Conservation (phyloP, 2,113 vertebrate genomes). For the Plectropomus leopardus region DNA sequence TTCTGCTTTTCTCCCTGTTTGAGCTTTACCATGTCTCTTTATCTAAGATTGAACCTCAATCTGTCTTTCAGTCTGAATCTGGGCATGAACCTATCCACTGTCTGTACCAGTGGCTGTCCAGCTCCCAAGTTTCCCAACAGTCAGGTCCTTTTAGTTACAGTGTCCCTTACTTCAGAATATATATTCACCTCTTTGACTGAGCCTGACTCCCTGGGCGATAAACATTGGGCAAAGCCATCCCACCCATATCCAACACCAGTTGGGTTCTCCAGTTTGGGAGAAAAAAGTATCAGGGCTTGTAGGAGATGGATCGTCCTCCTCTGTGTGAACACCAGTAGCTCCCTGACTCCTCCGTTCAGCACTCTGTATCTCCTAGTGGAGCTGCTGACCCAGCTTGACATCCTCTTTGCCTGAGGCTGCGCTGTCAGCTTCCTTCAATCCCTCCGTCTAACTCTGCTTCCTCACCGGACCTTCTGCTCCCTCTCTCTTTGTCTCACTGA, state of each 20-base stretch:
- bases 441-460: conserved; percentile 23
- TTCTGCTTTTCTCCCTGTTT: background rate
- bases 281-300: conserved; percentile 1
- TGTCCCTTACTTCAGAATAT: background rate
- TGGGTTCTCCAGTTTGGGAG: background rate
- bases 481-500: conserved; percentile 8
- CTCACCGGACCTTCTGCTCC: conserved; percentile 9
- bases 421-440: conserved; percentile 56
- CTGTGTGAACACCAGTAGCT: conserved; percentile 34
- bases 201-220: background rate
- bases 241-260: background rate
- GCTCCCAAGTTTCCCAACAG: background rate
- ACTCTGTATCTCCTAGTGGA: conserved; percentile 41
- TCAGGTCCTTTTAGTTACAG: background rate
- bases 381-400: conserved; percentile 59
- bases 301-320: conserved; percentile 24
- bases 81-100: background rate
- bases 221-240: background rate
- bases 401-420: conserved; percentile 49
- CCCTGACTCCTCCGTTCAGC: conserved; percentile 53
- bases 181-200: background rate
- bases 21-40: background rate
- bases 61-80: background rate
- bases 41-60: background rate
- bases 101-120: background rate